A percentile compares a stretch with the other conserved stretches of the same genome.
phyloP scores from a whole-genome alignment of 2,888 invertebrate genomes.

The Cantharis nigra region DNA sequence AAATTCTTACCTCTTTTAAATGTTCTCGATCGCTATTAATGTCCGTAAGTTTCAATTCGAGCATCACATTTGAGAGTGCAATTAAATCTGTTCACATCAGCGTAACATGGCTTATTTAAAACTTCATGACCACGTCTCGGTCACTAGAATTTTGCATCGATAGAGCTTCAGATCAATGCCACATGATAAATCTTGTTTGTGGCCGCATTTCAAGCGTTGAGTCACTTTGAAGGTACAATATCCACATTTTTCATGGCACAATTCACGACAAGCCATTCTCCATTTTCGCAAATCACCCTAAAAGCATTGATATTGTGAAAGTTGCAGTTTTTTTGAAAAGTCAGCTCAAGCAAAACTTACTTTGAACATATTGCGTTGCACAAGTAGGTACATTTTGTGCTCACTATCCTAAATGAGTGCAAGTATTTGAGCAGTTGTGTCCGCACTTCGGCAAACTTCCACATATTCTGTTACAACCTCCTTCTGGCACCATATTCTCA shows the following conservation, averaged over 20 bases:
- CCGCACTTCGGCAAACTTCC: conserved; percentile 59
- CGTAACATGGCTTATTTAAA: conserved; percentile 51
- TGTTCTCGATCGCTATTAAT: conserved; percentile 66
- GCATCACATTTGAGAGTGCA: conserved; percentile 59
- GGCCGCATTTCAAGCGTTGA: too few relatives aligned
- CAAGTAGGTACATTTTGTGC: conserved; percentile 56
- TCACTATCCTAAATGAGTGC: conserved; percentile 64
- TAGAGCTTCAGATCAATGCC: conserved; percentile 53
- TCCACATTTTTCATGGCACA: too few relatives aligned
- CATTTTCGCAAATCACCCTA: conserved; percentile 58
- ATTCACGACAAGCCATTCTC: conserved; percentile 59
- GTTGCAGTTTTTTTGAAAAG: not conserved
- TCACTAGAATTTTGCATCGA: conserved; percentile 44
- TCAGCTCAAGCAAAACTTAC: too few relatives aligned
- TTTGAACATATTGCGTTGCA: conserved; percentile 60
- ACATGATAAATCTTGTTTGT: conserved; percentile 55
- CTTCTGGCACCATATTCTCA: conserved; percentile 57
- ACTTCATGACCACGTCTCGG: conserved; percentile 30
- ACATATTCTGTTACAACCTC: conserved; percentile 49
- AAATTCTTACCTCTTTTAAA: conserved; percentile 38
- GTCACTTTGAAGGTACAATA: too few relatives aligned
- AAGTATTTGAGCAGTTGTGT: conserved; percentile 64
- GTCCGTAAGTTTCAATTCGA: conserved; percentile 65
- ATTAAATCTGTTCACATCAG: conserved; percentile 45
- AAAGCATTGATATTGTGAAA: not conserved